Evolutionary conservation across 2,797 vertebrate species (phyloP).

Genomic region (Antrozous pallidus): DNA sequence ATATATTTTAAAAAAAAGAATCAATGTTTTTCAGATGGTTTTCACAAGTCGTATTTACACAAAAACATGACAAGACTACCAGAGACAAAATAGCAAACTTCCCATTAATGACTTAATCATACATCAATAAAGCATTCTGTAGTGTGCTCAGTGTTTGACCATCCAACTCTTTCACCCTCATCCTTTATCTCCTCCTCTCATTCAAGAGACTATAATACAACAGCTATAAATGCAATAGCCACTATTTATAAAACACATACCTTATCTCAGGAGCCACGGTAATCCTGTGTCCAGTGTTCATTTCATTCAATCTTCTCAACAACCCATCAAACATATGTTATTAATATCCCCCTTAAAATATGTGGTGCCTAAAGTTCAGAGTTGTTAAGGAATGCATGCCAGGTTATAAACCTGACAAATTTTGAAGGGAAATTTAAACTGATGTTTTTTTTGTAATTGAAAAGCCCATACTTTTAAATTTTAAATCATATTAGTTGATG

Average conservation of each 20-base stretch:
- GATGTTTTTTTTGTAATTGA: background rate
- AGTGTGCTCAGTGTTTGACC: background rate
- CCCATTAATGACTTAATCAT: background rate
- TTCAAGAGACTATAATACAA: background rate
- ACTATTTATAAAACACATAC: background rate
- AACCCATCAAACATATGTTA: background rate
- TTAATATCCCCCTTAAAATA: background rate
- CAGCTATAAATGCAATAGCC: background rate
- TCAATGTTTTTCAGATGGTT: background rate
- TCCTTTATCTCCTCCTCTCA: background rate
- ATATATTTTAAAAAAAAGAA: too few relatives aligned
- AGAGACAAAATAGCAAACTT: background rate
- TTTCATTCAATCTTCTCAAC: background rate
- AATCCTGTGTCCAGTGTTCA: background rate
- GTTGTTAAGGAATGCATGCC: background rate
- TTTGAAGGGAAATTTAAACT: constrained; percentile 3
- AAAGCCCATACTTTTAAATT: background rate
- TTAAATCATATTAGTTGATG: background rate
- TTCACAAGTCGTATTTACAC: background rate
- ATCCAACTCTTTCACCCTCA: background rate
- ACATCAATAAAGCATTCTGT: background rate
- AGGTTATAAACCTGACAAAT: background rate
- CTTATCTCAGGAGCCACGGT: background rate
- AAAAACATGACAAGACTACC: background rate
- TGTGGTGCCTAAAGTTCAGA: background rate